Base-by-base conservation (phyloP, 2,888 invertebrate species). In the Esperia sulphurella region DNA sequence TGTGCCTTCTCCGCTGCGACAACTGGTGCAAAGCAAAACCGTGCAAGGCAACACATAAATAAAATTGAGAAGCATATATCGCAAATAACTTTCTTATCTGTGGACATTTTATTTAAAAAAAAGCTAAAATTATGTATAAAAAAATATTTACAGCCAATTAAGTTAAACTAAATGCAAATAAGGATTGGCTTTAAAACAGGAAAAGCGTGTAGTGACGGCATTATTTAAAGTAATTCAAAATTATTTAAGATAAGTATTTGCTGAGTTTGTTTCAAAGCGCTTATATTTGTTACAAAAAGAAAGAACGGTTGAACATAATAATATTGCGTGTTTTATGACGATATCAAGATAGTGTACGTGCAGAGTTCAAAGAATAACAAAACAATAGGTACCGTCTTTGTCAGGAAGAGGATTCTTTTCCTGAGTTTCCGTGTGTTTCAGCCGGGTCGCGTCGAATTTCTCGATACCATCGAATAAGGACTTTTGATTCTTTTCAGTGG, bases 321-420 rank as follows among this genome's bases (percentile, higher is more conserved):
- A n/a, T n/a, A n/a, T 21, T 21, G 21, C 21, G 21, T 21, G 21
- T 3, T 21, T 21, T 5, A 21, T 21, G 5, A 21, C 21, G 21
- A 21, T 21, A 5, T 21, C 2, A 21, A 21, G 21, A 21, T 21
- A 21, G 21, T 5, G 21, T 5, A 21, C 14, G 13, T 43, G 14
- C 43, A 43, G n/a, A 43, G 10, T 13, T 30, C 31, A 43, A 21
- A 21, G n/a, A n/a, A 21, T 2, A 21, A 5, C 21, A 21, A 21
- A 52, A 47, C 6, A 33, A 35, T n/a, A 35, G 31, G n/a, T 91
- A 97, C 98, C 97, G 91, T 96, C 95, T 93, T 96, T 96, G 79
- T 97, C 97, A 41, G 98, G 98, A 71, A 98, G 93, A 46, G 96
- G 94, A 82, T 97, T 97, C 88, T 97, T 98, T 80, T 97, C 97